Conservation (phyloP, 2,888 invertebrate genomes). For the Deroplatys truncata region DNA sequence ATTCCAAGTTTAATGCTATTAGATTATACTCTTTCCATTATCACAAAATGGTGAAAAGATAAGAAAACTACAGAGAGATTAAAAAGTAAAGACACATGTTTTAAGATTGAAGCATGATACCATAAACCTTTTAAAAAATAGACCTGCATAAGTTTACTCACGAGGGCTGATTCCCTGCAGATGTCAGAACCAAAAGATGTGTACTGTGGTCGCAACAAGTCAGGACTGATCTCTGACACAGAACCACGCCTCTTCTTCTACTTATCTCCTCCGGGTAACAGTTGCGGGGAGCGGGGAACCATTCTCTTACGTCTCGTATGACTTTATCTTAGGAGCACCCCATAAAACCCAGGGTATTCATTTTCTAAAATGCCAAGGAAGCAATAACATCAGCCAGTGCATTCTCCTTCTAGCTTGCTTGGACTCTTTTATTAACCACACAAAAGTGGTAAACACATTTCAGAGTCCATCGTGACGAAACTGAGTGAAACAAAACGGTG, state of each 20-base stretch:
- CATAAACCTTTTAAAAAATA: too few relatives aligned
- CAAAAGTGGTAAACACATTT: too few relatives aligned
- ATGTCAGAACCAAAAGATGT: neutral
- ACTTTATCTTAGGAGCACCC: neutral
- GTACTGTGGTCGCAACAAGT: neutral
- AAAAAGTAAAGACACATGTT: too few relatives aligned
- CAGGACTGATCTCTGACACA: neutral
- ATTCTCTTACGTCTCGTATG: neutral
- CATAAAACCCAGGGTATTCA: neutral
- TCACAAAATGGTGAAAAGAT: neutral
- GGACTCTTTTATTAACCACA: too few relatives aligned
- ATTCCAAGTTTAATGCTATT: too few relatives aligned
- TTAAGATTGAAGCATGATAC: too few relatives aligned
- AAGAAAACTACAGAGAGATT: neutral
- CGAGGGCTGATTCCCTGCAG: neutral
- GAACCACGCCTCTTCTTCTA: neutral
- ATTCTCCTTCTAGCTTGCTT: neutral
- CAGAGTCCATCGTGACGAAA: too few relatives aligned
- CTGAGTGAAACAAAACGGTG: too few relatives aligned
- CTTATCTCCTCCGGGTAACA: neutral
- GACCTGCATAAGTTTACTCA: neutral
- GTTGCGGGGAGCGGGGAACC: neutral
- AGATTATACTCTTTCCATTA: neutral
- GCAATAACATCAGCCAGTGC: neutral
- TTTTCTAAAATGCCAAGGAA: neutral